Evolutionary conservation across 2,113 vertebrate species (phyloP), one percentile per base, ranked within the genome.

Genomic region (Aptenodytes patagonicus): DNA sequence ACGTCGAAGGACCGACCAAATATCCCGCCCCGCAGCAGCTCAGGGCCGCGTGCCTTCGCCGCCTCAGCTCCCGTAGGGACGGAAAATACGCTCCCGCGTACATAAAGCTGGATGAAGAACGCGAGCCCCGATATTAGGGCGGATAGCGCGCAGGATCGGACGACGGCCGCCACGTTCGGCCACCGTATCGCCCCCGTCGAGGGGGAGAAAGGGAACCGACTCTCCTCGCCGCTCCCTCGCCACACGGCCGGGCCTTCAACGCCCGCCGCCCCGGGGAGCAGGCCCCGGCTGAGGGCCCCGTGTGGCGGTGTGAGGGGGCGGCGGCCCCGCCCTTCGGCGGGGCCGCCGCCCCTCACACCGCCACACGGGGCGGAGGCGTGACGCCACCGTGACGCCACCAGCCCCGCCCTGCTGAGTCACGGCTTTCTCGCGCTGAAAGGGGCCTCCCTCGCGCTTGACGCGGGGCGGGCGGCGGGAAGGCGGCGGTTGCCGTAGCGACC

Each of bases 91-190:
- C 10, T n/a, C 11, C 52, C 29, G 2, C 2, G 11, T 7, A 7
- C 1, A 62, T 6, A 34, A 42, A 24, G 8, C 28, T 0, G 22
- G 29, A 20, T 0, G 16, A 26, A 12, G 17, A 8, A 20, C 0
- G 7, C 21, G 4, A 17, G 13, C 13, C 14, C 7, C 5, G 65
- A 1, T 0, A 8, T 2, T 2, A 22, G 14, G 29, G 21, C 5
- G 4, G 16, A 2, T 4, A 3, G 5, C 3, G 2, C 21, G 13
- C 0, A 1, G 13, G 3, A 18, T 6, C 11, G 2, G 36, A 8
- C 7, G 6, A 9, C 55, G 5, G 9, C 20, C 25, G 5, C 84
- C 20, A 5, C 29, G 40, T 8, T 22, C 28, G 12, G 60, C 38
- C 52, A 5, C 71, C 10, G 3, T 11, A 1, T 9, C 5, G 10